phyloP scores from a whole-genome alignment of 2,888 invertebrate species.

The Acanthosoma haemorrhoidale region DNA sequence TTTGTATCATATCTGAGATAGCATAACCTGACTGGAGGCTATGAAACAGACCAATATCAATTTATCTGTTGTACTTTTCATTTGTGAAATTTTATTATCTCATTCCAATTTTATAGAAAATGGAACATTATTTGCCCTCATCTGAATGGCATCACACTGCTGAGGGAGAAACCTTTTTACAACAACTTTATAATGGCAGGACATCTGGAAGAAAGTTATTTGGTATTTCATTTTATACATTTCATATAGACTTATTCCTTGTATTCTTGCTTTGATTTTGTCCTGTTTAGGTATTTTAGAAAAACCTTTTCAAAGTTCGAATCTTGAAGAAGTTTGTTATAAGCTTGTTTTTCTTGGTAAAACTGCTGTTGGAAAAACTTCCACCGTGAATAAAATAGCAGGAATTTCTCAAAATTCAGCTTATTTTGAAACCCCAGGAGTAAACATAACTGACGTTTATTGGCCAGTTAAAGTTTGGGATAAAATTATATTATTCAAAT shows the following conservation, averaged over 20 bases:
- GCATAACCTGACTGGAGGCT: too few relatives aligned
- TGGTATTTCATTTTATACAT: conserved; percentile 35
- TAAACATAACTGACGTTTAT: conserved; percentile 52
- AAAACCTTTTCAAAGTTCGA: conserved; percentile 49
- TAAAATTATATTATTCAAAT: conserved; percentile 52
- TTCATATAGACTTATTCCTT: neutral
- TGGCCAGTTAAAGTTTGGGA: conserved; percentile 56
- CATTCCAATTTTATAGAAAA: too few relatives aligned
- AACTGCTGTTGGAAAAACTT: conserved; percentile 53
- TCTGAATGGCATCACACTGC: conserved; percentile 45
- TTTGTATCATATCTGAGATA: too few relatives aligned
- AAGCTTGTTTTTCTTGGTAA: conserved; percentile 54
- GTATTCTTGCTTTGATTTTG: too few relatives aligned
- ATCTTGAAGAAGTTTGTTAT: conserved; percentile 53
- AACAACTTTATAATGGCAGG: conserved; percentile 44
- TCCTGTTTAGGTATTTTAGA: conserved; percentile 54
- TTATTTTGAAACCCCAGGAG: conserved; percentile 51
- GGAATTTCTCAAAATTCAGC: conserved; percentile 46
- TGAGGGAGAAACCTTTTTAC: conserved; percentile 45
- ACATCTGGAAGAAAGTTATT: conserved; percentile 42
- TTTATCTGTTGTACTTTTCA: too few relatives aligned
- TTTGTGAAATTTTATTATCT: too few relatives aligned
- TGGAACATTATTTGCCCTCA: neutral
- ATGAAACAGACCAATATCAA: too few relatives aligned
- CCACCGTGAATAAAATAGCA: conserved; percentile 50